These are phyloP conservation scores for Sphyrna mokarran DNA, from an alignment of 2,113 vertebrate species.

Conservation along the genomic window DNA sequence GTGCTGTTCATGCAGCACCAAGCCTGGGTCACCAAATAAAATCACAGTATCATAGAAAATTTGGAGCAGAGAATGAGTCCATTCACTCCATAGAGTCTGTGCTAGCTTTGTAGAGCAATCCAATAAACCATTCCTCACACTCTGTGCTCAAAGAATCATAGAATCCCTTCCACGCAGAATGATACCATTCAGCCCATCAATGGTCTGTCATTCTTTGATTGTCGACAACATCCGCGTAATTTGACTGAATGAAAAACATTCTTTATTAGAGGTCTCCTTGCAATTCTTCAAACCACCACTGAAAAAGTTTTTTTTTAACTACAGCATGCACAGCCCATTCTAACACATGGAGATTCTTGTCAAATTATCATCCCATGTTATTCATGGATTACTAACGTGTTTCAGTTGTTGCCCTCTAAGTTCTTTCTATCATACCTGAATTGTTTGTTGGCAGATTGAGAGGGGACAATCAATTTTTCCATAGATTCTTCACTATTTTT, in stretches of 20 bases:
- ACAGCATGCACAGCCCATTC: neutral
- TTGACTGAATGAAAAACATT: neutral
- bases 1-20: too few species aligned
- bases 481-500: neutral
- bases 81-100: too few species aligned
- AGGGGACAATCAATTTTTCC: neutral
- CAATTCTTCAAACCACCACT: neutral
- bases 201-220: too few species aligned
- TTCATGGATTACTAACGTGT: neutral
- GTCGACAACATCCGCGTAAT: neutral
- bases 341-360: neutral
- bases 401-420: neutral
- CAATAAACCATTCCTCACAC: too few species aligned
- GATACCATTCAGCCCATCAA: too few species aligned
- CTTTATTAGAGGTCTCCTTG: neutral
- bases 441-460: neutral
- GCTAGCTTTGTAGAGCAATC: too few species aligned
- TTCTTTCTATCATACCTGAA: neutral
- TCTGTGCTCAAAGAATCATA: too few species aligned
- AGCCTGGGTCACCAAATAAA: too few species aligned
- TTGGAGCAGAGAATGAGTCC: too few species aligned
- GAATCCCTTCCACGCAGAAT: too few species aligned
- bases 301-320: neutral
- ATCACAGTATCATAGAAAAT: too few species aligned
- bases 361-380: neutral